Conservation (phyloP, 2,113 vertebrate species). For the Sebastes schlegelii region DNA sequence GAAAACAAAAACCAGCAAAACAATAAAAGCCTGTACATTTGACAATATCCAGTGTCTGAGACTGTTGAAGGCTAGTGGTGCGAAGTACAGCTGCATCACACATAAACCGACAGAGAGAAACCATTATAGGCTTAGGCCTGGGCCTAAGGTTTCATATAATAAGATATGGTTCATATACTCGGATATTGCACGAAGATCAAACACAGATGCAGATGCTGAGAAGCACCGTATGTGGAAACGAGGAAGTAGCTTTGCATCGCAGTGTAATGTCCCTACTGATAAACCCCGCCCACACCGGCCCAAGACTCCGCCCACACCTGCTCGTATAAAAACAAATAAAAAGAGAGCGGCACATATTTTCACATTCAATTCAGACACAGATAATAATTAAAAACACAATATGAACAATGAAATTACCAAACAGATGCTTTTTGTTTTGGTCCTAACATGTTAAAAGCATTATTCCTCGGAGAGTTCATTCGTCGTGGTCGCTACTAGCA, state of each 20-base stretch:
- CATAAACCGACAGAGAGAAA: constrained; percentile 64
- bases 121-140: constrained; percentile 60
- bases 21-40: constrained; percentile 81
- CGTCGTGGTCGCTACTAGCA: constrained; percentile 22
- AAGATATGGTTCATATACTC: constrained; percentile 65
- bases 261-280: constrained; percentile 57
- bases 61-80: constrained; percentile 75
- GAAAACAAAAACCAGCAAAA: constrained; percentile 75
- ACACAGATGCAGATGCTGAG: constrained; percentile 64
- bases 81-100: constrained; percentile 70
- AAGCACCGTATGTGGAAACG: constrained; percentile 56
- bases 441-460: constrained; percentile 68
- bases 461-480: constrained; percentile 44
- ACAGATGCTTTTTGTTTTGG: constrained; percentile 62
- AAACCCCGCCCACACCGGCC: constrained; percentile 38
- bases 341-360: constrained; percentile 58
- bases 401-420: constrained; percentile 45
- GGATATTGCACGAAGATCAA: constrained; percentile 83
- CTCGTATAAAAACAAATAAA: constrained; percentile 65
- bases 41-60: constrained; percentile 83
- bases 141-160: constrained; percentile 50
- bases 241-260: constrained; percentile 64
- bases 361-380: constrained; percentile 75
- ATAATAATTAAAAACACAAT: constrained; percentile 62
- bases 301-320: constrained; percentile 46